Conservation (phyloP, 2,888 invertebrate species). For the Cheilosia soror region DNA sequence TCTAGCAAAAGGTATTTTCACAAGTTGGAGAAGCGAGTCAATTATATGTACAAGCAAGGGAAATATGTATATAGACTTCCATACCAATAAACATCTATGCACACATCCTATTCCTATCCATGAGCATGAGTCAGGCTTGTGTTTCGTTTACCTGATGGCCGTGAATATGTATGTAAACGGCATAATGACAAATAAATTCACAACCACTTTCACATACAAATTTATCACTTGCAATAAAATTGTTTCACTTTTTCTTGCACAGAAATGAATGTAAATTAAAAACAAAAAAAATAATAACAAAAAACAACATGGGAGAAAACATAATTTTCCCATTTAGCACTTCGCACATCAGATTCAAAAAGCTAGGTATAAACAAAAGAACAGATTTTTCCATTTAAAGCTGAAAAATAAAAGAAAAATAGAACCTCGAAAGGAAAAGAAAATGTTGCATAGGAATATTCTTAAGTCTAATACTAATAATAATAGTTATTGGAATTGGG, state of each 20-base stretch:
- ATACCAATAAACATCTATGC: too few relatives aligned
- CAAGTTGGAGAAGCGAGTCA: too few relatives aligned
- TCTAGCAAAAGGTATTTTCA: too few relatives aligned
- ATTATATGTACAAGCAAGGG: too few relatives aligned
- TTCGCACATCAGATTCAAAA: conserved; percentile 3
- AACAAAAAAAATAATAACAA: neutral
- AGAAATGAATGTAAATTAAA: neutral
- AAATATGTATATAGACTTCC: too few relatives aligned
- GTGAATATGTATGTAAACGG: neutral
- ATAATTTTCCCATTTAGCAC: neutral
- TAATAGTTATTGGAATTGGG: conserved; percentile 29
- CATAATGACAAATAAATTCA: conserved; percentile 1
- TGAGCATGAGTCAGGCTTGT: neutral
- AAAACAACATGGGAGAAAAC: neutral
- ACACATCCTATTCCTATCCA: too few relatives aligned
- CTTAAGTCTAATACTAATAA: conserved; percentile 16
- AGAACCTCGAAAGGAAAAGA: conserved; percentile 15
- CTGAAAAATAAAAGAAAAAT: conserved; percentile 11
- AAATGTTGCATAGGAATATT: conserved; percentile 30
- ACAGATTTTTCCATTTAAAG: neutral
- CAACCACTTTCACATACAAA: conserved; percentile 31
- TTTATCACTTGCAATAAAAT: conserved; percentile 5
- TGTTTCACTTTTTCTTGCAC: conserved; percentile 29
- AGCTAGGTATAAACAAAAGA: neutral
- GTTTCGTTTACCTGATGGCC: neutral